These are phyloP conservation scores for Entosphenus tridentatus DNA, from an alignment of 2,113 vertebrate species.

Conservation along the genomic window DNA sequence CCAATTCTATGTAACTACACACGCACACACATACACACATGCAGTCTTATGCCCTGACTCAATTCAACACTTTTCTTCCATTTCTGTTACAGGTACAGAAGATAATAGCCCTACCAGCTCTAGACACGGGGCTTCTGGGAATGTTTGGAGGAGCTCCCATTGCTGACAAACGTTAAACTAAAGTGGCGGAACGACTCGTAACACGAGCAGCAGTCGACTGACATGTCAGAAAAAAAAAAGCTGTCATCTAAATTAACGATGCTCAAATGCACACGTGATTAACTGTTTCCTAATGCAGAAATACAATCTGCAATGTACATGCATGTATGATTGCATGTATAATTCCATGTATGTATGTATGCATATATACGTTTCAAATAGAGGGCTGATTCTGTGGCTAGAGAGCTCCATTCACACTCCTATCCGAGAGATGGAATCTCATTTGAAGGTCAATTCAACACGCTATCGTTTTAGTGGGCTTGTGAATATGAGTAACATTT, in stretches of 20 bases:
- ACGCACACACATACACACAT: too few relatives aligned
- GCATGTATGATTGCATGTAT: not conserved
- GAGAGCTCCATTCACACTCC: too few relatives aligned
- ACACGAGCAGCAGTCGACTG: not conserved
- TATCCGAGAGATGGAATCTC: too few relatives aligned
- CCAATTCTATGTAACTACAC: too few relatives aligned
- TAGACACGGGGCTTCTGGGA: not conserved
- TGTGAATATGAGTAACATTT: too few relatives aligned
- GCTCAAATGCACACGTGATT: not conserved
- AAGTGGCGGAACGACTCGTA: not conserved
- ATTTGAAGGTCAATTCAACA: too few relatives aligned
- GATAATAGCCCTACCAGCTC: too few relatives aligned
- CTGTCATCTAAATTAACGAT: not conserved
- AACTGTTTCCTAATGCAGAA: not conserved
- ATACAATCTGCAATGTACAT: not conserved
- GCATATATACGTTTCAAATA: not conserved
- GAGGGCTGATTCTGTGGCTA: too few relatives aligned
- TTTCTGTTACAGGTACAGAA: too few relatives aligned
- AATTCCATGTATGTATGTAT: not conserved
- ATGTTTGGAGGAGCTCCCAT: not conserved
- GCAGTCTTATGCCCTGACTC: too few relatives aligned
- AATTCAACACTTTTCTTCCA: too few relatives aligned
- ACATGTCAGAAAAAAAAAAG: not conserved
- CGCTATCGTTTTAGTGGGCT: too few relatives aligned
- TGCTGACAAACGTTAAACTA: not conserved